These are phyloP conservation scores for Oryzaephilus surinamensis DNA, from an alignment of 1,140 invertebrate genomes.

Conservation along the genomic window DNA sequence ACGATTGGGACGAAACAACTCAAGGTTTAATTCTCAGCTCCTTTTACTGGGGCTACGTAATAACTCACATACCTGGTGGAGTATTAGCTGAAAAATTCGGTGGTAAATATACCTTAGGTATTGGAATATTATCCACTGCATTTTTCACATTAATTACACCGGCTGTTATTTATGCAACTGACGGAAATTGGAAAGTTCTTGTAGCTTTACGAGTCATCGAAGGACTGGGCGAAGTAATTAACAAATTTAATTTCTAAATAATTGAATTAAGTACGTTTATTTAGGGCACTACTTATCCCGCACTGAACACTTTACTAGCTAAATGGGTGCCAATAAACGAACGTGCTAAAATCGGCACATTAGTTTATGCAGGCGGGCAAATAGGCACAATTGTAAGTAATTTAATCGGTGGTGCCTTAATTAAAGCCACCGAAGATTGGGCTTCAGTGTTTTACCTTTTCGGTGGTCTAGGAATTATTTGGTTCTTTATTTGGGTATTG, in stretches of 20 bases:
- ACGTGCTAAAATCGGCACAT: constrained; percentile 58
- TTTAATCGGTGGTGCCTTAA: constrained; percentile 57
- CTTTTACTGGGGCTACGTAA: constrained; percentile 65
- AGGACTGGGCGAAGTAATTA: constrained; percentile 61
- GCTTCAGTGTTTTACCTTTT: constrained; percentile 75
- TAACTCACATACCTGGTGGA: constrained; percentile 64
- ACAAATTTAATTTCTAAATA: constrained; percentile 32
- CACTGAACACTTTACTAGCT: constrained; percentile 59
- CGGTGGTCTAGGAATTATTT: constrained; percentile 59
- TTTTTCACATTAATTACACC: constrained; percentile 64
- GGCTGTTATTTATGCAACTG: constrained; percentile 47
- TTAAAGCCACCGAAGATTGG: constrained; percentile 58
- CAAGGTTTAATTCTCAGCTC: constrained; percentile 55
- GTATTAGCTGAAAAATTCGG: constrained; percentile 64
- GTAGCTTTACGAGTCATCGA: constrained; percentile 55
- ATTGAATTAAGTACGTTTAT: constrained; percentile 30
- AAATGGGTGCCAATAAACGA: constrained; percentile 66
- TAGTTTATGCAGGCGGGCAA: constrained; percentile 62
- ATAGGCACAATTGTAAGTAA: constrained; percentile 64
- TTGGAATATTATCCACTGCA: constrained; percentile 62
- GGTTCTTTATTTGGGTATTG: constrained; percentile 58
- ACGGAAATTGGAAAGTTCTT: constrained; percentile 41
- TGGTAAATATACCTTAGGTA: constrained; percentile 62
- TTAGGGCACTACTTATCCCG: constrained; percentile 70
- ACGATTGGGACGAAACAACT: constrained; percentile 52